These are phyloP conservation scores for Hystrix brachyura DNA, from an alignment of 2,113 vertebrate species.

Conservation along the genomic window DNA sequence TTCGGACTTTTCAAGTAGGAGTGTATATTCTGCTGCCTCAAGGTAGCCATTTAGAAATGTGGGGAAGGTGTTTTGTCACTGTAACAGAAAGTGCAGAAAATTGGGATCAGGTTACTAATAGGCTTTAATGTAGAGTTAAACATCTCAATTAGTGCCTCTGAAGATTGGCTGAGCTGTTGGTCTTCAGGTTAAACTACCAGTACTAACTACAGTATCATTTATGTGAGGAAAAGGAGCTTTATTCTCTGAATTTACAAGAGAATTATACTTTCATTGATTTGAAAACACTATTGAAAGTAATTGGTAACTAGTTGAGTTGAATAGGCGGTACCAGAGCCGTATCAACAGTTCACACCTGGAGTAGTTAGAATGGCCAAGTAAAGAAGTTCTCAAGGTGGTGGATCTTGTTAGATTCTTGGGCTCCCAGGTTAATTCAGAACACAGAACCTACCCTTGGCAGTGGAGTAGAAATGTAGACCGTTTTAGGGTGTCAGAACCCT, in stretches of 20 bases:
- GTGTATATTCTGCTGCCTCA: not conserved
- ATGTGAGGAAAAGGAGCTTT: constrained; percentile 22
- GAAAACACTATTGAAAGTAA: constrained; percentile 35
- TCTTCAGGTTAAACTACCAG: not conserved
- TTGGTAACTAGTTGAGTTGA: constrained; percentile 35
- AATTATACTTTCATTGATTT: constrained; percentile 32
- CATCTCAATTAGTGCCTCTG: not conserved
- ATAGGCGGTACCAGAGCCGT: not conserved
- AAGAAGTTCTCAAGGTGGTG: not conserved
- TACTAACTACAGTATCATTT: not conserved
- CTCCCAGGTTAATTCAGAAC: not conserved
- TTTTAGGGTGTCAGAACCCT: not conserved
- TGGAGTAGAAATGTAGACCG: not conserved
- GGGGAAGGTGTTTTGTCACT: not conserved
- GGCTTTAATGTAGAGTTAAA: not conserved
- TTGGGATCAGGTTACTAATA: not conserved
- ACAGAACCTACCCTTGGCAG: not conserved
- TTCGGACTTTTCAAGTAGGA: not conserved
- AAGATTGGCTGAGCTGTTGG: not conserved
- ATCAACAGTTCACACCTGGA: not conserved
- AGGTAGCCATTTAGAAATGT: not conserved
- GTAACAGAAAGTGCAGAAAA: not conserved
- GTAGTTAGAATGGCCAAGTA: not conserved
- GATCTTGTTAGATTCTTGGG: not conserved
- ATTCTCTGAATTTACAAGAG: constrained; percentile 21